Percentiles rank a stretch among this genome's conserved stretches.
These are phyloP conservation scores for Ranitomeya imitator DNA, from an alignment of 2,113 vertebrate genomes.

Conservation along the genomic window DNA sequence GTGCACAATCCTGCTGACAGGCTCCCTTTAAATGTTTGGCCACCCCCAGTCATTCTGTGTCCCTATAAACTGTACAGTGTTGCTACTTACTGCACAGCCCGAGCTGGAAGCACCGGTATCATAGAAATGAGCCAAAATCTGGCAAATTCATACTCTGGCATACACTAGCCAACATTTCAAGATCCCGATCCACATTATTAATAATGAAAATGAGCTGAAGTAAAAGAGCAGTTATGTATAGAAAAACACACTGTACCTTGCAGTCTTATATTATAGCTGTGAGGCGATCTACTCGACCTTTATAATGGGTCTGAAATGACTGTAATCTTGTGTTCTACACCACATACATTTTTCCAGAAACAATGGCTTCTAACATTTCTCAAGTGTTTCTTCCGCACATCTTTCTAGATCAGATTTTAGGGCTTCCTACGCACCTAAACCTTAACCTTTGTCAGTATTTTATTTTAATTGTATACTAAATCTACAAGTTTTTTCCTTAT, in stretches of 20 bases:
- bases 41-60: too few relatives aligned
- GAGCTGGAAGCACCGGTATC: neutral
- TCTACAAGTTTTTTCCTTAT: neutral
- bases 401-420: neutral
- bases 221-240: too few relatives aligned
- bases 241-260: neutral
- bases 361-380: neutral
- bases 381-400: neutral
- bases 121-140: neutral
- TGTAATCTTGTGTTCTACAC: neutral
- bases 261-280: neutral
- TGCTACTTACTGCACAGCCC: too few relatives aligned
- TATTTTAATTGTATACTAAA: too few relatives aligned
- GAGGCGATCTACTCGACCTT: neutral
- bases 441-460: neutral
- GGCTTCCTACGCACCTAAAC: neutral
- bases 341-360: neutral
- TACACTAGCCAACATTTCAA: neutral
- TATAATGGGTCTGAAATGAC: neutral
- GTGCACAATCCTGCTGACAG: too few relatives aligned
- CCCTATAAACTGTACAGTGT: too few relatives aligned
- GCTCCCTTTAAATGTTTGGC: too few relatives aligned
- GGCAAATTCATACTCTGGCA: neutral
- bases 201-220: neutral
- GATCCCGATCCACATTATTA: neutral